Conservation (phyloP, 1,140 invertebrate species). For the Halesus radiatus region DNA sequence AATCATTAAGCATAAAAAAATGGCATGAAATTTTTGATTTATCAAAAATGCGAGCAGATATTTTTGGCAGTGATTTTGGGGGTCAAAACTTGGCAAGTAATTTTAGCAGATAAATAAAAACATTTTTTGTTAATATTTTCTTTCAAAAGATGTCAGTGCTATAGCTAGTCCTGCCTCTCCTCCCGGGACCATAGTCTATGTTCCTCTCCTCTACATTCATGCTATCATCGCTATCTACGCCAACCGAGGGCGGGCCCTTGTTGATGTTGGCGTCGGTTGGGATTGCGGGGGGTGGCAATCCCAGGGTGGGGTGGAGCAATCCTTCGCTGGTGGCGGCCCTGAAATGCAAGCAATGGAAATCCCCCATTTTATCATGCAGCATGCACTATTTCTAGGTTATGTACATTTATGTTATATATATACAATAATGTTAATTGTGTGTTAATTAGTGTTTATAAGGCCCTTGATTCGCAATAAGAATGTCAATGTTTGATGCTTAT, state of each 20-base stretch:
- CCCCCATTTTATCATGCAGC: conserved; percentile 55
- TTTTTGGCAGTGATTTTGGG: no score
- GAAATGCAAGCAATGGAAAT: conserved; percentile 47
- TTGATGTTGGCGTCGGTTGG: neutral
- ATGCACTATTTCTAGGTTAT: conserved; percentile 44
- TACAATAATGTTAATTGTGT: no score
- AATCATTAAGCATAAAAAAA: no score
- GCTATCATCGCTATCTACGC: conserved; percentile 47
- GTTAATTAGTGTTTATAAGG: no score
- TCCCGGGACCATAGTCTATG: neutral
- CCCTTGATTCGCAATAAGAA: no score
- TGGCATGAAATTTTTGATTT: no score
- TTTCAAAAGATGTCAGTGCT: conserved; percentile 53
- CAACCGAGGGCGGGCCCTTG: conserved; percentile 1
- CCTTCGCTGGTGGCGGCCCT: conserved; percentile 40
- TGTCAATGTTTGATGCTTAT: no score
- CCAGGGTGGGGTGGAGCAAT: neutral
- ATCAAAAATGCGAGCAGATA: no score
- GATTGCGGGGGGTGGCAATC: neutral
- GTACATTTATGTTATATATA: no score
- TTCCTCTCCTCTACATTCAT: conserved; percentile 39
- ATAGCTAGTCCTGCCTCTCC: conserved; percentile 40
- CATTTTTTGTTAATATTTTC: neutral
- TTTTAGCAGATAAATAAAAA: no score
- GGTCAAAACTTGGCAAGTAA: no score